Conservation (phyloP, 2,113 vertebrate species). For the Heteronetta atricapilla region DNA sequence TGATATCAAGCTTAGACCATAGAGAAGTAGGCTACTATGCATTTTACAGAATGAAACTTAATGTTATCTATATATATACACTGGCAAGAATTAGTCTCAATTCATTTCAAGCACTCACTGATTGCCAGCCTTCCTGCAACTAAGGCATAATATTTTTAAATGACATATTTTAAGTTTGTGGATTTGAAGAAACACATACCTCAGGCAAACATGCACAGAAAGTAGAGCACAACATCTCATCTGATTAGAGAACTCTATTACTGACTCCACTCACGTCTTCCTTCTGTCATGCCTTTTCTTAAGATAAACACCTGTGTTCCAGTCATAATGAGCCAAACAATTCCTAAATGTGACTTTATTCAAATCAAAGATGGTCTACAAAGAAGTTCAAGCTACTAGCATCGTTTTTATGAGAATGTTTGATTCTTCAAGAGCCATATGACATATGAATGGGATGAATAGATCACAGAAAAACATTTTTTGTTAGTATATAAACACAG, state of each 20-base stretch:
- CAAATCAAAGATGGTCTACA: not conserved
- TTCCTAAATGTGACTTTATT: slow-evolving; percentile 1
- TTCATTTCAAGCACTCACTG: not conserved
- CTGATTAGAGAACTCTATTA: not conserved
- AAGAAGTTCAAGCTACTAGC: not conserved
- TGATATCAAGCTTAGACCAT: not conserved
- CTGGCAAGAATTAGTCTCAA: not conserved
- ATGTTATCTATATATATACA: not conserved
- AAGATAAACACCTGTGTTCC: not conserved
- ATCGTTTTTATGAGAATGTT: not conserved
- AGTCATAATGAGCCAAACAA: not conserved
- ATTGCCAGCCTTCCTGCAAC: not conserved
- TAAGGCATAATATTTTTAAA: not conserved
- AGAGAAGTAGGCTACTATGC: not conserved
- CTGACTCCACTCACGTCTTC: not conserved
- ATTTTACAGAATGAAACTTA: not conserved
- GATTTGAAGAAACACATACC: not conserved
- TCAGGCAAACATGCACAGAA: not conserved
- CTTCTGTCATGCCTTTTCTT: not conserved
- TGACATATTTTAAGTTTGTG: not conserved
- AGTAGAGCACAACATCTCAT: not conserved
- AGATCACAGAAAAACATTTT: not conserved
- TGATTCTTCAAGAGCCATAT: not conserved
- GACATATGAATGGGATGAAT: not conserved
- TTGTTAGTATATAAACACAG: not conserved